Evolutionary conservation across 1,140 invertebrate genomes (phyloP).

Genomic region (Drosophila pandora): DNA sequence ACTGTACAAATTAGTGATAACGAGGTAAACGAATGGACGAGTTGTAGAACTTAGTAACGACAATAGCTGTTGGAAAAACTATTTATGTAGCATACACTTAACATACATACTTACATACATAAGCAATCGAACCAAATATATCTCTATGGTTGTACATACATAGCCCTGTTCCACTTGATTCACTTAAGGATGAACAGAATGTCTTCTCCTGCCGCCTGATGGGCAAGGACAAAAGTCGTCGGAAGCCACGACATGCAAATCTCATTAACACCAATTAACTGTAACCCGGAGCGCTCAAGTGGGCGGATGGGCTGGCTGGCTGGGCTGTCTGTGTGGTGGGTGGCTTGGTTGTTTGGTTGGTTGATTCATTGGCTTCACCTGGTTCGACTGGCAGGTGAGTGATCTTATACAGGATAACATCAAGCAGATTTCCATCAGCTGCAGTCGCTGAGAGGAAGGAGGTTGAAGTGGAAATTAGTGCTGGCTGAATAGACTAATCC

Average conservation of each 20-base stretch:
- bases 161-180: background rate
- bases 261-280: conserved; percentile 52
- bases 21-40: background rate
- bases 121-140: conserved; percentile 34
- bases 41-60: background rate
- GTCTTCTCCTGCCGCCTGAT: background rate
- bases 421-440: conserved; percentile 8
- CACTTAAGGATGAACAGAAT: background rate
- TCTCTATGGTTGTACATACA: conserved; percentile 8
- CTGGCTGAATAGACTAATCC: conserved; percentile 17
- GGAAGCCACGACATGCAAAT: conserved; percentile 45
- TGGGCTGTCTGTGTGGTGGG: background rate
- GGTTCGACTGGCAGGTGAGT: conserved; percentile 7
- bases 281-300: background rate
- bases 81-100: conserved; percentile 26
- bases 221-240: conserved; percentile 23
- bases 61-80: background rate
- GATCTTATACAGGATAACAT: conserved; percentile 21
- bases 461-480: conserved; percentile 22
- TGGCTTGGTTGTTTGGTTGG: background rate
- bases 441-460: too few relatives aligned
- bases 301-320: background rate
- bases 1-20: conserved; percentile 30
- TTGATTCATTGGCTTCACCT: background rate
- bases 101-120: conserved; percentile 9